phyloP scores from a whole-genome alignment of 2,797 vertebrate species.

The Characodon lateralis region DNA sequence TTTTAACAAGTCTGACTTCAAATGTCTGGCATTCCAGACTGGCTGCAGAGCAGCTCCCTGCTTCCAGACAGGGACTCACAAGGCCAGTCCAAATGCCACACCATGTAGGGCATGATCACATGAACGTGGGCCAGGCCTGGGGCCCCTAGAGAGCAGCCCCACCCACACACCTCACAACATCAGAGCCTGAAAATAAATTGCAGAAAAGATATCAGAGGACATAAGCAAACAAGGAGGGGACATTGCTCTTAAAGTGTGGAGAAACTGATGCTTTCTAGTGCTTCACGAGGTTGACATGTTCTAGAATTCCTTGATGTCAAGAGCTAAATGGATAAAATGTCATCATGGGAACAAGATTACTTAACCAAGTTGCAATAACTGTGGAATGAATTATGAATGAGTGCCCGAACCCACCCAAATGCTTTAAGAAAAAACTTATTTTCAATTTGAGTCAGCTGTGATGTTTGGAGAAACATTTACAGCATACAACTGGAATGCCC shows the following conservation, averaged over 20 bases:
- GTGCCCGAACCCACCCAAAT: slow-evolving; percentile 34
- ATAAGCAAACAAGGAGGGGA: slow-evolving; percentile 48
- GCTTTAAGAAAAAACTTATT: slow-evolving; percentile 45
- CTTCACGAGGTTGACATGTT: slow-evolving; percentile 35
- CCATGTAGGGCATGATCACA: slow-evolving; percentile 85
- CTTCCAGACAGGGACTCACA: slow-evolving; percentile 74
- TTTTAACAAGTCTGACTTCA: slow-evolving; percentile 83
- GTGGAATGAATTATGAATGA: slow-evolving; percentile 21
- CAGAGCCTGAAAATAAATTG: slow-evolving; percentile 74
- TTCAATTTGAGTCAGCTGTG: slow-evolving; percentile 58
- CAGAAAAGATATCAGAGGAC: slow-evolving; percentile 65
- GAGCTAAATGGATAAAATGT: slow-evolving; percentile 29
- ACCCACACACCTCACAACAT: slow-evolving; percentile 67
- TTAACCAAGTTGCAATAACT: slow-evolving; percentile 39
- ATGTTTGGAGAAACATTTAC: slow-evolving; percentile 46
- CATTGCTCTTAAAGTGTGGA: slow-evolving; percentile 23
- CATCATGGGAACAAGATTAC: slow-evolving; percentile 36
- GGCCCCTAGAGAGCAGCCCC: slow-evolving; percentile 63
- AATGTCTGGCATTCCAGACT: slow-evolving; percentile 85
- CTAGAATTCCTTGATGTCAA: slow-evolving; percentile 26
- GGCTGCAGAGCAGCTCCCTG: slow-evolving; percentile 77
- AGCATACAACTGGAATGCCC: slow-evolving; percentile 65
- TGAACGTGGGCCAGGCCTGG: slow-evolving; percentile 62
- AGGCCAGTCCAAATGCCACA: slow-evolving; percentile 82
- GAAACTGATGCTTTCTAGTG: slow-evolving; percentile 36